Evolutionary conservation across 2,888 invertebrate species (phyloP).

Genomic region (Conomelus anceps): DNA sequence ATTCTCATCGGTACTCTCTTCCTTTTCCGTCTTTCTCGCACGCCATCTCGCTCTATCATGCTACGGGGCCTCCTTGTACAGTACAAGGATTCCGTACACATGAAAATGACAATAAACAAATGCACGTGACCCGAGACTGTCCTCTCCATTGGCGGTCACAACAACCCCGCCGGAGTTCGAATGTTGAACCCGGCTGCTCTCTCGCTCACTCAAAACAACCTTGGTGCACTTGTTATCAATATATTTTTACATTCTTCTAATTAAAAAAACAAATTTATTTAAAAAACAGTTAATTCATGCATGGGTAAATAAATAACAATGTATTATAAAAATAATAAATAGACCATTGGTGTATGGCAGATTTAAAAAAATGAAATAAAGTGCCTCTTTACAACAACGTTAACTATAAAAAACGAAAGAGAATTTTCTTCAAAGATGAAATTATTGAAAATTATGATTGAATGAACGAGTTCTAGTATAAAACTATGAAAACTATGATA

Average conservation of each 20-base stretch:
- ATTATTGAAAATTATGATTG: too few relatives aligned
- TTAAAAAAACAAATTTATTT: background rate
- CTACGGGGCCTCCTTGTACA: constrained; percentile 39
- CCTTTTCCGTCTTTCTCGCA: constrained; percentile 29
- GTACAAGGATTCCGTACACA: constrained; percentile 39
- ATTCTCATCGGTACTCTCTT: constrained; percentile 34
- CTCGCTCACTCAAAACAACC: background rate
- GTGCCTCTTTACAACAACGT: too few relatives aligned
- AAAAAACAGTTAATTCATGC: background rate
- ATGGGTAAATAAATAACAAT: too few relatives aligned
- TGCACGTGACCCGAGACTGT: constrained; percentile 35
- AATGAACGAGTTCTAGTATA: too few relatives aligned
- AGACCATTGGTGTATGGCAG: too few relatives aligned
- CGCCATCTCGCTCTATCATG: constrained; percentile 32
- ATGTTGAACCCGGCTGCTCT: background rate
- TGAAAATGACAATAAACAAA: constrained; percentile 37
- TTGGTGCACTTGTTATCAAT: too few relatives aligned
- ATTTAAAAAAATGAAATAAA: too few relatives aligned
- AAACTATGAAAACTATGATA: too few relatives aligned
- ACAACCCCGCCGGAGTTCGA: background rate
- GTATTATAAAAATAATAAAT: too few relatives aligned
- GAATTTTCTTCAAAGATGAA: too few relatives aligned
- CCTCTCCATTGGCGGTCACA: constrained; percentile 8
- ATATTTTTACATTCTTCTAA: background rate
- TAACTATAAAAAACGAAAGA: too few relatives aligned